A percentile compares a stretch with the other conserved stretches of the same genome.
Conservation (phyloP, 2,113 vertebrate genomes). For the Myodes glareolus region DNA sequence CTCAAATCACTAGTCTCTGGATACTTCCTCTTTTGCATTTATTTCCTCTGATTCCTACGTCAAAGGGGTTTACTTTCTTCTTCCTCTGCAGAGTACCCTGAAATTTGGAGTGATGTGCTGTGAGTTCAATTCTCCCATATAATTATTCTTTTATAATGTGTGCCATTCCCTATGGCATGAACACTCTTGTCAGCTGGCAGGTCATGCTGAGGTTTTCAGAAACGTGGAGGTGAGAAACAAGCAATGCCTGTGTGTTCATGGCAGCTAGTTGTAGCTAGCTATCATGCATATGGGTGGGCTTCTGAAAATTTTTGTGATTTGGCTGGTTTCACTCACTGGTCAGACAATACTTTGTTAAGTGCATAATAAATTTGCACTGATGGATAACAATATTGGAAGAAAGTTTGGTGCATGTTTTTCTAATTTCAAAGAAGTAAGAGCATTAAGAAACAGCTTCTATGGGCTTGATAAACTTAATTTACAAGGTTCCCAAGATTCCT, state of each 20-base stretch:
- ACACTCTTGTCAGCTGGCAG: not conserved
- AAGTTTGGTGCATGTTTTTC: not conserved
- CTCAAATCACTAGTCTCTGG: not conserved
- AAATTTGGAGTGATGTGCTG: not conserved
- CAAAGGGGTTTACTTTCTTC: not conserved
- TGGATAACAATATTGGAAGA: not conserved
- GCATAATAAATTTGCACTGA: not conserved
- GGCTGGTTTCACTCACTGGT: not conserved
- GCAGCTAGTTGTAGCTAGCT: not conserved
- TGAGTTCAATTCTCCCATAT: not conserved
- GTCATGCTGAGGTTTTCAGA: not conserved
- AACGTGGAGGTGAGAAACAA: not conserved
- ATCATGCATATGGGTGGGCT: accelerated
- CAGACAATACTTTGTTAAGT: not conserved
- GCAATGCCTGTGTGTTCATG: not conserved
- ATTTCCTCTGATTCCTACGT: not conserved
- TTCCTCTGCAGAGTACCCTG: no score
- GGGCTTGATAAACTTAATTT: not conserved
- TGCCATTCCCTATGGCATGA: accelerated
- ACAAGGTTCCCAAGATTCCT: not conserved
- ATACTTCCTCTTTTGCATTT: not conserved
- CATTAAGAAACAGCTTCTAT: not conserved
- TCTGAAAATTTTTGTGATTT: not conserved
- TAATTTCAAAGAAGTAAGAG: not conserved
- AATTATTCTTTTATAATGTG: not conserved